A percentile compares a stretch with the other conserved stretches of the same genome.
These are phyloP conservation scores for Alsophila aescularia DNA, from an alignment of 2,888 invertebrate genomes.

Conservation along the genomic window DNA sequence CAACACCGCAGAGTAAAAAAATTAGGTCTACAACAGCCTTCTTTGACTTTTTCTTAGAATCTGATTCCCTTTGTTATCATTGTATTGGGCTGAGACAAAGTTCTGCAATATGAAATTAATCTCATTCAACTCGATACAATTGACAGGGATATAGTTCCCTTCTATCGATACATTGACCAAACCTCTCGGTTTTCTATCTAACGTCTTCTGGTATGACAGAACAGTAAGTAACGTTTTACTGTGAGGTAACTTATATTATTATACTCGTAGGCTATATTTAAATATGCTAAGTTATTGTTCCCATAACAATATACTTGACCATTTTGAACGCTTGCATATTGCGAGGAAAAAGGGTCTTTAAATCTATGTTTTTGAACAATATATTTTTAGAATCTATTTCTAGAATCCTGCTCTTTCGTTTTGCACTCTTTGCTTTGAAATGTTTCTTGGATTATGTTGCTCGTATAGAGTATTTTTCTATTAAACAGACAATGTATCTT, in stretches of 20 bases:
- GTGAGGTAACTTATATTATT: conserved; percentile 4
- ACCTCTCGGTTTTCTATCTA: conserved; percentile 5
- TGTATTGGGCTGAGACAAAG: not conserved
- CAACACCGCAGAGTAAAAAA: too few species aligned
- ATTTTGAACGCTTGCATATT: not conserved
- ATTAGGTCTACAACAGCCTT: too few species aligned
- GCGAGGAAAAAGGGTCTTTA: conserved; percentile 8
- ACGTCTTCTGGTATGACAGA: not conserved
- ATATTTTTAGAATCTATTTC: too few species aligned
- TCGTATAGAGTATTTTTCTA: too few species aligned
- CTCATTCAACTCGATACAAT: not conserved
- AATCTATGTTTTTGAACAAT: not conserved
- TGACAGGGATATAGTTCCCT: conserved; percentile 4
- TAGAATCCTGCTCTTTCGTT: not conserved
- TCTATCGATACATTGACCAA: conserved; percentile 7
- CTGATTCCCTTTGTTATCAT: too few species aligned
- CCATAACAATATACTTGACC: conserved; percentile 6
- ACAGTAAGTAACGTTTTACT: conserved; percentile 1
- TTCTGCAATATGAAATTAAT: not conserved
- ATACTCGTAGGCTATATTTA: conserved; percentile 13
- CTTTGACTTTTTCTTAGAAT: too few species aligned
- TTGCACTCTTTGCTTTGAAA: too few species aligned
- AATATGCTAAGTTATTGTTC: conserved; percentile 6
- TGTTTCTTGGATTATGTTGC: too few species aligned
- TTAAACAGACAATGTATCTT: too few species aligned